Percentiles rank a stretch among this genome's conserved stretches.
Conservation (phyloP, 2,113 vertebrate species). For the Erythrocercus mccallii region DNA sequence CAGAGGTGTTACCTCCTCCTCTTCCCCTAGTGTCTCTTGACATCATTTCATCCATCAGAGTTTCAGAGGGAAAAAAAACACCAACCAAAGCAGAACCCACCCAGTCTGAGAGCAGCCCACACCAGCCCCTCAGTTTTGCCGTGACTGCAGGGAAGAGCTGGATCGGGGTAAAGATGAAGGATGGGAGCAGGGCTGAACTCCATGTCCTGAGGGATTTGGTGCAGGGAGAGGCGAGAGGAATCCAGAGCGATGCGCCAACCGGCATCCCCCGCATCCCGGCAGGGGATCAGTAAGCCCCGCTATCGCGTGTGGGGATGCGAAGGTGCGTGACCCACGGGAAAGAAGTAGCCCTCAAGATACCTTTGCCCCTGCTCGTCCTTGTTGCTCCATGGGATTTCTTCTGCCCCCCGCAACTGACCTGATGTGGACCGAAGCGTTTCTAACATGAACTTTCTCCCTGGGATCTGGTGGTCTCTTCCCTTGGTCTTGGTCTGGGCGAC, state of each 20-base stretch:
- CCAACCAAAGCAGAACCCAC: slow-evolving; percentile 56
- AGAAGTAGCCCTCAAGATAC: not conserved
- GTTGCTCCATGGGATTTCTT: slow-evolving; percentile 68
- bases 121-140: slow-evolving; percentile 50
- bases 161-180: slow-evolving; percentile 25
- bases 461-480: slow-evolving; percentile 84
- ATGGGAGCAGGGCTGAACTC: slow-evolving; percentile 9
- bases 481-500: slow-evolving; percentile 81
- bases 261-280: not conserved
- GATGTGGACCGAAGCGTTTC: slow-evolving; percentile 72
- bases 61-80: not conserved
- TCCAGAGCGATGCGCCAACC: not conserved
- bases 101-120: slow-evolving; percentile 58
- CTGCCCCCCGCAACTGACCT: slow-evolving; percentile 62
- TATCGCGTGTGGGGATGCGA: not conserved
- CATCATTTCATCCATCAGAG: slow-evolving; percentile 68
- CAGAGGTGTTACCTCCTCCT: slow-evolving; percentile 62
- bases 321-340: not conserved
- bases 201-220: not conserved
- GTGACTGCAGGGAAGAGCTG: slow-evolving; percentile 36
- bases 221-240: not conserved
- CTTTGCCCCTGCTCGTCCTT: not conserved
- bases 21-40: slow-evolving; percentile 56
- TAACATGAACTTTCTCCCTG: slow-evolving; percentile 90
- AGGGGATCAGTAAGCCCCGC: not conserved